phyloP scores from a whole-genome alignment of 1,140 invertebrate genomes.

The Cydia splendana region DNA sequence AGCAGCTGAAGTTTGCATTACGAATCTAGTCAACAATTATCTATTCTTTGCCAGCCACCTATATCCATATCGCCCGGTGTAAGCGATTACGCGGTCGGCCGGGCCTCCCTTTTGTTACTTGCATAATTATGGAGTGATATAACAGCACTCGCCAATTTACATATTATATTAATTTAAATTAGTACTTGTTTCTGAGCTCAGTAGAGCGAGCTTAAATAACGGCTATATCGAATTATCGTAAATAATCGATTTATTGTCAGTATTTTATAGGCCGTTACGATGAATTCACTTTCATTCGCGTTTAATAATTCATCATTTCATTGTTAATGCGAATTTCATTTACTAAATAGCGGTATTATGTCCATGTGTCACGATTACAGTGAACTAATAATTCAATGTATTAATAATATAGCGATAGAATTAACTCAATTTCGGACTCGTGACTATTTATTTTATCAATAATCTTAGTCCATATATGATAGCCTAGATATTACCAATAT shows the following conservation, averaged over 20 bases:
- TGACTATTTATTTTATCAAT: too few species aligned
- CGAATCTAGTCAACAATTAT: neutral
- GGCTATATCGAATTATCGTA: conserved; percentile 20
- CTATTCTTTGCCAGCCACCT: conserved; percentile 9
- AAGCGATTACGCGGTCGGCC: conserved; percentile 48
- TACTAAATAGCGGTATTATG: too few species aligned
- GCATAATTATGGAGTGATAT: conserved; percentile 49
- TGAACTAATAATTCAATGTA: too few species aligned
- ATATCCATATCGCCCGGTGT: conserved; percentile 33
- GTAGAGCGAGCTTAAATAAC: conserved; percentile 35
- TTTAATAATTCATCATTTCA: neutral
- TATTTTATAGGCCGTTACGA: conserved; percentile 11
- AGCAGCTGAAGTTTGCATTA: too few species aligned
- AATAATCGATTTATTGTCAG: conserved; percentile 7
- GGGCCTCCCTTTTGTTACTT: conserved; percentile 49
- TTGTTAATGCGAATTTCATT: too few species aligned
- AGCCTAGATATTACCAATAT: too few species aligned
- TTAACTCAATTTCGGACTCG: too few species aligned
- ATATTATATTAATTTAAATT: conserved; percentile 51
- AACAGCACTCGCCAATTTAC: conserved; percentile 40
- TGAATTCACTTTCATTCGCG: neutral
- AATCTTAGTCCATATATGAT: too few species aligned
- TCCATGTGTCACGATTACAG: too few species aligned
- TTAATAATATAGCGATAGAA: too few species aligned
- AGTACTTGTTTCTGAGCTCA: conserved; percentile 36